Percentiles rank a stretch among this genome's conserved stretches.
phyloP scores from a whole-genome alignment of 2,113 vertebrate genomes.

The Mormyrus lacerda region DNA sequence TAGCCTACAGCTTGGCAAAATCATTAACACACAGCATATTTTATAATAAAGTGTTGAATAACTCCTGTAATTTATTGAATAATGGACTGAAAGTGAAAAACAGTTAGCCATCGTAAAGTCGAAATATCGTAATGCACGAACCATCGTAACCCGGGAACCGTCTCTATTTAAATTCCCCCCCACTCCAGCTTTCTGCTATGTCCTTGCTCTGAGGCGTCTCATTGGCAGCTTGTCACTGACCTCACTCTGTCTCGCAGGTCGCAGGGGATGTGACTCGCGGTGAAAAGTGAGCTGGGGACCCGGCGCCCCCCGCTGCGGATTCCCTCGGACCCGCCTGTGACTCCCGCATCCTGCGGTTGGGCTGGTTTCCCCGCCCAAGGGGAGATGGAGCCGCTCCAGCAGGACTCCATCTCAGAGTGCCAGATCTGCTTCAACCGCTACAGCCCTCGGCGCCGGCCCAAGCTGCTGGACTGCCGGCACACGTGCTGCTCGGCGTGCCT shows the following conservation, averaged over 20 bases:
- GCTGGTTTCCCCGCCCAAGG: background rate
- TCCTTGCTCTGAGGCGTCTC: no score
- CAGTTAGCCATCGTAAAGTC: no score
- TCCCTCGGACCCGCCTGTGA: background rate
- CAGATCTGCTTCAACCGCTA: conserved; percentile 77
- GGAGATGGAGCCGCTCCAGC: conserved; percentile 65
- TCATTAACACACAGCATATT: no score
- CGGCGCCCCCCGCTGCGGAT: no score
- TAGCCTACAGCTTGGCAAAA: no score
- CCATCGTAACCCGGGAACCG: no score
- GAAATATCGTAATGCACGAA: no score
- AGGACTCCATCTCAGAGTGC: conserved; percentile 70
- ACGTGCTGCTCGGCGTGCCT: conserved; percentile 75
- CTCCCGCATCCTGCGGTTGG: background rate
- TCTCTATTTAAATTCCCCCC: no score
- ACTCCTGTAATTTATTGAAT: no score
- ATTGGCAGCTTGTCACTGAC: background rate
- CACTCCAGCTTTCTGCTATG: no score
- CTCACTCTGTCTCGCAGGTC: background rate
- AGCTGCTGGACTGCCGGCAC: conserved; percentile 72
- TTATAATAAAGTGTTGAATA: no score
- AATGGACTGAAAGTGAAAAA: no score
- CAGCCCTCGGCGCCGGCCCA: conserved; percentile 67
- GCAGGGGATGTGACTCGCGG: background rate
- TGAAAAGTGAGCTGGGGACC: background rate